phyloP scores from a whole-genome alignment of 1,140 invertebrate genomes.

The Pseudomyrmex sp. region DNA sequence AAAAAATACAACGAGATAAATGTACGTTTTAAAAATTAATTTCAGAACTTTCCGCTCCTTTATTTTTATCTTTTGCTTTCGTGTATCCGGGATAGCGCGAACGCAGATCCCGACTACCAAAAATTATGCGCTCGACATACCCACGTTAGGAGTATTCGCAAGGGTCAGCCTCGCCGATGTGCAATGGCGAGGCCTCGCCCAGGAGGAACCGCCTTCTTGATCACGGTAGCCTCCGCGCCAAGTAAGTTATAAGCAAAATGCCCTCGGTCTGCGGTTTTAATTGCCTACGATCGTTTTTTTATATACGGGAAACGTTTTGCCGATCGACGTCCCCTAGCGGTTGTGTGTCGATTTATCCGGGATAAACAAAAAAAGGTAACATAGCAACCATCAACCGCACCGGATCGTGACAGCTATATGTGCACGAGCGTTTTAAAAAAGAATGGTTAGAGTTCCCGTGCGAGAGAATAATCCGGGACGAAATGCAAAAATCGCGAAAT shows the following conservation, averaged over 20 bases:
- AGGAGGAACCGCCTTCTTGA: constrained; percentile 88
- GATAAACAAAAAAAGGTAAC: constrained; percentile 23
- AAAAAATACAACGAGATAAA: too few species aligned
- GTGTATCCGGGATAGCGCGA: constrained; percentile 86
- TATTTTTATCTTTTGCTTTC: constrained; percentile 66
- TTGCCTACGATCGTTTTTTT: constrained; percentile 18
- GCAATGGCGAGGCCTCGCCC: constrained; percentile 88
- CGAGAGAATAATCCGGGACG: background rate
- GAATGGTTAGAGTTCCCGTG: too few species aligned
- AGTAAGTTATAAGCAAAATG: constrained; percentile 84
- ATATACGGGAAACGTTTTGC: constrained; percentile 65
- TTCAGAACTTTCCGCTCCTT: too few species aligned
- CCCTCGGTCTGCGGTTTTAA: constrained; percentile 52
- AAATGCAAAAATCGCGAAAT: too few species aligned
- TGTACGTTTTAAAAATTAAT: too few species aligned
- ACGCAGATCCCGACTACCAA: constrained; percentile 88
- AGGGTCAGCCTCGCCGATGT: constrained; percentile 87
- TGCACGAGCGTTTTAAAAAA: too few species aligned
- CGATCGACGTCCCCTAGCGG: constrained; percentile 62
- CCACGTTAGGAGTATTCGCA: constrained; percentile 88
- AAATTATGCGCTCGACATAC: constrained; percentile 88
- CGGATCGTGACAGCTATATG: too few species aligned
- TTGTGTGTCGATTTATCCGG: constrained; percentile 15
- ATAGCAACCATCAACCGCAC: constrained; percentile 2
- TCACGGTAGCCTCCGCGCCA: constrained; percentile 88